These are phyloP conservation scores for Hofmannophila pseudospretella DNA, from an alignment of 2,888 invertebrate genomes.

Conservation along the genomic window DNA sequence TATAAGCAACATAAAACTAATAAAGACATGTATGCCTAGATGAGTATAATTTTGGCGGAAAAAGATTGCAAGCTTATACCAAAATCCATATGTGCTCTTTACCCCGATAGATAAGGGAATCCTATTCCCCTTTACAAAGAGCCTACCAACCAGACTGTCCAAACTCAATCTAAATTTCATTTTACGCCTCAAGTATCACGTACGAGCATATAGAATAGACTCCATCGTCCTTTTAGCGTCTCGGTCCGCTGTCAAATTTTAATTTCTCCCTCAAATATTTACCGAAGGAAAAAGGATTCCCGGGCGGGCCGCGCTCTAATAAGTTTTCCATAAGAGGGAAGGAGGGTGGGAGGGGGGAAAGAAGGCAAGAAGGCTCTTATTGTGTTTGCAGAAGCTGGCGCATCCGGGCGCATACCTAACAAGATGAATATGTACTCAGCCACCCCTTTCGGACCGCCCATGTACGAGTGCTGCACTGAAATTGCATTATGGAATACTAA, in stretches of 20 bases:
- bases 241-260: slow-evolving; percentile 76
- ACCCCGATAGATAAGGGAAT: slow-evolving; percentile 6
- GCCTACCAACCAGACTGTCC: slow-evolving; percentile 47
- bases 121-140: slow-evolving; percentile 33
- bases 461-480: slow-evolving; percentile 65
- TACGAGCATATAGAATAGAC: slow-evolving; percentile 66
- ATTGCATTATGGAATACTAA: slow-evolving; percentile 76
- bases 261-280: slow-evolving; percentile 78
- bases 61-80: too few species aligned
- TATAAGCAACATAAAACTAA: too few species aligned
- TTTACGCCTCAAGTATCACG: slow-evolving; percentile 75
- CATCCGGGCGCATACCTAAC: slow-evolving; percentile 77
- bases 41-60: too few species aligned
- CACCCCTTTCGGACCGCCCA: slow-evolving; percentile 62
- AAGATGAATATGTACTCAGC: slow-evolving; percentile 74
- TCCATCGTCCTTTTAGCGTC: slow-evolving; percentile 56
- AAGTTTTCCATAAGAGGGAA: slow-evolving; percentile 49
- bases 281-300: slow-evolving; percentile 78
- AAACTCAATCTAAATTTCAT: slow-evolving; percentile 76
- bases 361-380: slow-evolving; percentile 67
- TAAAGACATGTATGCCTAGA: too few species aligned
- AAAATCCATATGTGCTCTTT: slow-evolving; percentile 4
- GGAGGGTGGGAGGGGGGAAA: slow-evolving; percentile 27
- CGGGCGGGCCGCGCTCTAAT: slow-evolving; percentile 74
- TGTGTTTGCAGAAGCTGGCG: slow-evolving; percentile 77